Conservation (phyloP, 2,113 vertebrate species). For the Prunella fulvescens region DNA sequence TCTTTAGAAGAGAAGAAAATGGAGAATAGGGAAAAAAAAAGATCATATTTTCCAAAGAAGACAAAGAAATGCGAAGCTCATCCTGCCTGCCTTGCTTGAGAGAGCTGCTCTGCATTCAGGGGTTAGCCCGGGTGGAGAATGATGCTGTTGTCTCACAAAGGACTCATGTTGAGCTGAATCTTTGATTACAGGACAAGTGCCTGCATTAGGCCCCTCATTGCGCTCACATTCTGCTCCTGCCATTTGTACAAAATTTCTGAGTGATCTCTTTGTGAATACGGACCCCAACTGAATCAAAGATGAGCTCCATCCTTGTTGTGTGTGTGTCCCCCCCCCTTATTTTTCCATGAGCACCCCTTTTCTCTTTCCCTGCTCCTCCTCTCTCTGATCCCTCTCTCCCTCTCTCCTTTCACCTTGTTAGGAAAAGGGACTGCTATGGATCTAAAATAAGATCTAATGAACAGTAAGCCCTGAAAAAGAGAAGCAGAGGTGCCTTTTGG, state of each 20-base stretch:
- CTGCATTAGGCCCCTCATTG: slow-evolving; percentile 59
- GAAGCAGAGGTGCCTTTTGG: background rate
- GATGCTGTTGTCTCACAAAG: slow-evolving; percentile 63
- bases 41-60: slow-evolving; percentile 41
- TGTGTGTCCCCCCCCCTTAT: background rate
- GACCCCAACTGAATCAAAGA: slow-evolving; percentile 58
- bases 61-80: slow-evolving; percentile 14
- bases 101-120: slow-evolving; percentile 44
- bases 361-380: background rate
- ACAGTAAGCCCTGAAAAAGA: background rate
- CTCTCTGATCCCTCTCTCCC: background rate
- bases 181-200: slow-evolving; percentile 64
- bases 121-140: background rate
- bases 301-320: background rate
- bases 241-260: slow-evolving; percentile 59
- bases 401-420: slow-evolving; percentile 11
- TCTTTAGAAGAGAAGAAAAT: background rate
- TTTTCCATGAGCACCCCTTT: background rate
- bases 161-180: slow-evolving; percentile 64
- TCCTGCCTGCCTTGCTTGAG: slow-evolving; percentile 23
- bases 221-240: slow-evolving; percentile 36
- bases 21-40: background rate
- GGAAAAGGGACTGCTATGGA: background rate
- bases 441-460: background rate
- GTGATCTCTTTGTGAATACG: slow-evolving; percentile 60